Evolutionary conservation across 2,113 vertebrate species (phyloP), one percentile per base, ranked within the genome.

Genomic region (Larimichthys polyactis): DNA sequence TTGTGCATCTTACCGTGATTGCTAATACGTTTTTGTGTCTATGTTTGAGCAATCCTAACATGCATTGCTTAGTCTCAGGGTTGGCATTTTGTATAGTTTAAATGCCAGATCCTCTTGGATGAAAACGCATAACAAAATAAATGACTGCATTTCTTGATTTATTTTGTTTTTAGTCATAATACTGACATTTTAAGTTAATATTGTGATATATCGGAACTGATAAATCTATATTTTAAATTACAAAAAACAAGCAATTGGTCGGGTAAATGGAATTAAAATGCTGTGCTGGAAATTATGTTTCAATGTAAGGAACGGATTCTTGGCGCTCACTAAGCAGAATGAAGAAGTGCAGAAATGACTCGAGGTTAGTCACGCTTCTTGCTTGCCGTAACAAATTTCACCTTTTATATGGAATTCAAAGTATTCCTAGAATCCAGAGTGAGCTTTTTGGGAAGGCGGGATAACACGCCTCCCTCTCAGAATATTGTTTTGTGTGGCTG

Each of bases 1-100:
- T 81, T 87, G 73, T 59, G 29, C 46, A 46, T 87, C 78, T 81
- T 81, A 40, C 66, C 82, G 84, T 87, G 74, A 90, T 85, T 89
- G 52, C 52, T 78, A 46, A 68, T 69, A 57, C 27, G 44, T 83
- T 68, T 69, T 46, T 60, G 19, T 51, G 12, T 43, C 15, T 10
- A 27, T 3, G 1, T 24, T 11, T 46, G 32, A 52, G 63, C 9
- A 44, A 49, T 17, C 32, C 17, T 16, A 54, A 20, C 22, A 32
- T 58, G 44, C n/a, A 22, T 48, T 51, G 44, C 8, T 15, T 52
- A 7, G 15, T 64, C 2, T 44, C 36, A 68, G 5, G 15, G 8
- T 66, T 78, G 29, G 46, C 27, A 60, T 59, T 48, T 11, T 1
- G 1, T 36, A 6, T 36, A 46, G 11, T 63, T 51, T 36, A 51